These are phyloP conservation scores for Brachyhypopomus gauderio DNA, from an alignment of 2,113 vertebrate species.

Conservation along the genomic window DNA sequence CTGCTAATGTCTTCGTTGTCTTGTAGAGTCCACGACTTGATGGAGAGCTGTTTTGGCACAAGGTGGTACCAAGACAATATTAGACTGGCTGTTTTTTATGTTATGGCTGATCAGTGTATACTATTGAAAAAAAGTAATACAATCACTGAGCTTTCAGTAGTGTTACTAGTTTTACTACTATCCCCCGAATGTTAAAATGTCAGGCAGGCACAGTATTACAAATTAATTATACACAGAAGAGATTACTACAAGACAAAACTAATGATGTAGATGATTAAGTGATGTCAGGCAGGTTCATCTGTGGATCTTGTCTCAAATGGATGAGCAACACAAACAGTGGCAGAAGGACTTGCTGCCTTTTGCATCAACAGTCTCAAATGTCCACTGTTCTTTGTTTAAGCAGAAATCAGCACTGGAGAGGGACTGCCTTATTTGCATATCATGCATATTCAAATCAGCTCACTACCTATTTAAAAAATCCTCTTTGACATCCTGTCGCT, in stretches of 20 bases:
- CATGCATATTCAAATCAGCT: constrained; percentile 56
- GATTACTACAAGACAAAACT: constrained; percentile 38
- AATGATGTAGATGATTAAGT: constrained; percentile 47
- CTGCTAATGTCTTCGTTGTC: too few relatives aligned
- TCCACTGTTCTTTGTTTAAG: constrained; percentile 44
- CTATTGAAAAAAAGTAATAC: too few relatives aligned
- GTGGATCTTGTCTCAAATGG: constrained; percentile 41
- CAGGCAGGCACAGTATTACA: constrained; percentile 15
- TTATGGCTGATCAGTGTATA: too few relatives aligned
- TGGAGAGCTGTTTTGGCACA: too few relatives aligned
- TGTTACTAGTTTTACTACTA: not conserved
- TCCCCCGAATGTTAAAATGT: constrained; percentile 18
- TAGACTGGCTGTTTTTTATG: too few relatives aligned
- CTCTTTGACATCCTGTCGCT: constrained; percentile 38
- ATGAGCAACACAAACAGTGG: constrained; percentile 35
- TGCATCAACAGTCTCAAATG: constrained; percentile 40
- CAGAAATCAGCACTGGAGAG: constrained; percentile 46
- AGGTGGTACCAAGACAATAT: too few relatives aligned
- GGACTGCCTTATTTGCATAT: constrained; percentile 47
- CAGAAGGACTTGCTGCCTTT: constrained; percentile 29
- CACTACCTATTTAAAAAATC: constrained; percentile 37
- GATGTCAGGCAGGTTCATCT: constrained; percentile 44
- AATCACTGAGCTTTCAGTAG: too few relatives aligned
- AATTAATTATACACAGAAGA: constrained; percentile 60
- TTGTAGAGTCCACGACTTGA: too few relatives aligned